Evolutionary conservation across 2,888 invertebrate genomes (phyloP).

Genomic region (Hirtodrosophila trivittata): DNA sequence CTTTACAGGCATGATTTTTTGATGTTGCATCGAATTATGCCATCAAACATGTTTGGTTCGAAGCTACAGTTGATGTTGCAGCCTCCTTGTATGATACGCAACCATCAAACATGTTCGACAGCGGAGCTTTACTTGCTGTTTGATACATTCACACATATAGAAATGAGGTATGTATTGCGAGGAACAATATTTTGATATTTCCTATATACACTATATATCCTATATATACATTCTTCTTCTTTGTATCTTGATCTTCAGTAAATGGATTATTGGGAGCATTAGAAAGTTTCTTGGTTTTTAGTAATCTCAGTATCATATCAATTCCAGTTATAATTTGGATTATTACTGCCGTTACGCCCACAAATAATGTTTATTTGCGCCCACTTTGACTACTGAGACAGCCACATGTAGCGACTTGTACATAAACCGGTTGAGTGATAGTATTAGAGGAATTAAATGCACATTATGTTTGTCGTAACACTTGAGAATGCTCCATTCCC

Average conservation of each 20-base stretch:
- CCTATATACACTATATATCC: no score
- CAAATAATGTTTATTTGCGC: constrained; percentile 6
- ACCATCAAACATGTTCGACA: constrained; percentile 16
- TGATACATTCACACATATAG: no score
- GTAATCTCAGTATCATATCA: no score
- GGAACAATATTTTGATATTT: no score
- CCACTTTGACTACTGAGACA: neutral
- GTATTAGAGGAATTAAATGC: constrained; percentile 38
- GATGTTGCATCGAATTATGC: neutral
- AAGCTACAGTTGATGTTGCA: constrained; percentile 6
- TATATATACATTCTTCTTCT: no score
- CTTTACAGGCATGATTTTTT: neutral
- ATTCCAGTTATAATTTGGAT: neutral
- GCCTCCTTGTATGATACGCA: neutral
- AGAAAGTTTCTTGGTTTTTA: no score
- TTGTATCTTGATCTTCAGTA: no score
- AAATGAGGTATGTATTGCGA: no score
- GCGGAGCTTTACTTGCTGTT: neutral
- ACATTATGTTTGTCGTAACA: constrained; percentile 38
- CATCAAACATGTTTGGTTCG: constrained; percentile 28
- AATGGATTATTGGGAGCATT: no score
- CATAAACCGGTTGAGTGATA: constrained; percentile 55
- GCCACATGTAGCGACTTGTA: neutral
- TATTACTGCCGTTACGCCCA: constrained; percentile 1
- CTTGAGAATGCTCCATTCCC: constrained; percentile 46